Evolutionary conservation across 1,140 invertebrate genomes (phyloP).

Genomic region (Varroa destructor): DNA sequence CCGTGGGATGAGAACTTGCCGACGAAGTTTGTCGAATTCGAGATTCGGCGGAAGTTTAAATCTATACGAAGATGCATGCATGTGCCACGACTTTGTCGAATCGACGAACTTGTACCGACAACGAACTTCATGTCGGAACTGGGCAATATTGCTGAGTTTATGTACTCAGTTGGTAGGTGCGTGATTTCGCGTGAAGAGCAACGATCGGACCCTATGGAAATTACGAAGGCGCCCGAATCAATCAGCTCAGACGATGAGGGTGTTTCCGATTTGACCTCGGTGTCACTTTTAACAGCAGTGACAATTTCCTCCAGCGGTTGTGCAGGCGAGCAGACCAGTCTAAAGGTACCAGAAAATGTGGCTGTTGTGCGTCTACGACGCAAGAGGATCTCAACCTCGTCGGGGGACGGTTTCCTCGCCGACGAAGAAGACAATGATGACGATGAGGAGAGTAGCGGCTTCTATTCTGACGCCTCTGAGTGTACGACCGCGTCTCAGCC

Average conservation of each 20-base stretch:
- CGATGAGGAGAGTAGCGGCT: conserved; percentile 21
- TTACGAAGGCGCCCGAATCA: neutral
- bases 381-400: neutral
- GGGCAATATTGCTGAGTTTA: conserved; percentile 15
- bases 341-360: too few relatives aligned
- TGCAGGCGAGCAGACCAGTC: too few relatives aligned
- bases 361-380: too few relatives aligned
- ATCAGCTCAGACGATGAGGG: conserved; percentile 24
- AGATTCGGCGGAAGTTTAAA: conserved; percentile 11
- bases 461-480: conserved; percentile 19
- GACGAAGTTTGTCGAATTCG: conserved; percentile 19
- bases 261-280: neutral
- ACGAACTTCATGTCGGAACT: conserved; percentile 27
- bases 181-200: conserved; percentile 17
- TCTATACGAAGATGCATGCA: conserved; percentile 16
- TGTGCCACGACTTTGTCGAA: conserved; percentile 4
- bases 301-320: too few relatives aligned
- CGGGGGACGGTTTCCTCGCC: conserved; percentile 18
- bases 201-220: neutral
- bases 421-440: conserved; percentile 27
- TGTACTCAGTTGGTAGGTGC: conserved; percentile 17
- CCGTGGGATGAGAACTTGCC: conserved; percentile 19
- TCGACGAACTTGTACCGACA: conserved; percentile 23
- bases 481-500: neutral
- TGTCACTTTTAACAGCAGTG: too few relatives aligned